Percentiles rank a stretch among this genome's conserved stretches.
Evolutionary conservation across 30 jellyfish, hydroid and myxozoan genomes (phyloP).

Genomic region (Mastigias papua): DNA sequence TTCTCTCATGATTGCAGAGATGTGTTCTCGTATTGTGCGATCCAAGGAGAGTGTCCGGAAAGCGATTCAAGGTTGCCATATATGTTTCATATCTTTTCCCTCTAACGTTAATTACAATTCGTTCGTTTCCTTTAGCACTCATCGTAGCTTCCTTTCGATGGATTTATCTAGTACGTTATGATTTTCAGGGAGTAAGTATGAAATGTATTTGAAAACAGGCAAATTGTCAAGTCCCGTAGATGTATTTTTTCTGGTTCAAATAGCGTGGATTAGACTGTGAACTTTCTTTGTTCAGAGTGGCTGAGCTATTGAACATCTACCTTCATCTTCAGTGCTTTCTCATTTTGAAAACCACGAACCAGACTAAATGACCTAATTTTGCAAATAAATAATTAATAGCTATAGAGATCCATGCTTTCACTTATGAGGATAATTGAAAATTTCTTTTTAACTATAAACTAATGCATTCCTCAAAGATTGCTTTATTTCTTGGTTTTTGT

Average conservation of each 20-base stretch:
- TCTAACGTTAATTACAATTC: slow-evolving; percentile 62
- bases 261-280: not conserved
- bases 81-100: slow-evolving; percentile 69
- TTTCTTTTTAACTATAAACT: not conserved
- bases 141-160: not conserved
- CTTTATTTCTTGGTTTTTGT: not conserved
- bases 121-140: slow-evolving; percentile 26
- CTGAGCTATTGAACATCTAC: not conserved
- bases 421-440: not conserved
- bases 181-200: not conserved
- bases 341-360: not conserved
- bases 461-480: not conserved
- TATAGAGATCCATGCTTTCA: not conserved
- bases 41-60: slow-evolving; percentile 77
- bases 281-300: not conserved
- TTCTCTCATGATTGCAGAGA: slow-evolving; percentile 15
- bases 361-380: not conserved
- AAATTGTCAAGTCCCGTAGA: not conserved
- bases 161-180: not conserved
- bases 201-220: not conserved
- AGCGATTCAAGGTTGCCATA: slow-evolving; percentile 35
- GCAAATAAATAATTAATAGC: not conserved
- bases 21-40: slow-evolving; percentile 28
- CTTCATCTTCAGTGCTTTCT: not conserved
- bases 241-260: too few relatives aligned